Evolutionary conservation across 1,140 invertebrate genomes (phyloP), one percentile per base, ranked within the genome.

Genomic region (Aphelinus certus): DNA sequence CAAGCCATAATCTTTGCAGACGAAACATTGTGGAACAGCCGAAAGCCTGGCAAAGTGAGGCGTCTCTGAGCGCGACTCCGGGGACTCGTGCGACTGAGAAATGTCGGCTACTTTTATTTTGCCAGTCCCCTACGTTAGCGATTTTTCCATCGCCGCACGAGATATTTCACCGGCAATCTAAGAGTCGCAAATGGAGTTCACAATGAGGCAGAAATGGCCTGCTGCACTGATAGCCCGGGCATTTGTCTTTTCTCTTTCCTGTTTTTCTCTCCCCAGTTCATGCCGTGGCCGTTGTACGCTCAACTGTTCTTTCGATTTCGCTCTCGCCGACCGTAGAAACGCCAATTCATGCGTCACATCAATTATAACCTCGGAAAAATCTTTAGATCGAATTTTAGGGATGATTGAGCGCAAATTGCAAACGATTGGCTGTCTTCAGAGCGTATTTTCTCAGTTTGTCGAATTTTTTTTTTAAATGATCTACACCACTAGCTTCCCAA

Each of bases 161-260:
- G 84, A 87, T 87, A 86, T 87, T 87, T 87, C 85, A 86, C 85
- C 80, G 80, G 81, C 85, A 87, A 88, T 87, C 85, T 87, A 87
- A 87, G 85, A 87, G 85, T 87, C 85, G 83, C 85, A 87, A 87
- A 87, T 87, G 85, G 86, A 84, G 85, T 84, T 82, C 85, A 87
- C 85, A 87, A 87, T 87, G 86, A 86, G 85, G 81, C 84, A 86
- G 84, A 86, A 87, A 87, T 86, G 85, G 84, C 82, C 82, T 79
- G 79, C 79, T 79, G 80, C 83, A 80, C 80, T 84, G 83, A 86
- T 86, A 84, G 81, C 81, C 80, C 75, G 67, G 67, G 79, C 83
- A 87, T 87, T 84, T 83, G 84, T 87, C 85, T 86, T 86, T 82
- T 78, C 79, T 79, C 80, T 81, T 79, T 81, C 83, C 80, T 70